Percentiles rank a stretch among this genome's conserved stretches.
These are phyloP conservation scores for Melipona quadrifasciata DNA, from an alignment of 1,140 invertebrate genomes.

Conservation along the genomic window DNA sequence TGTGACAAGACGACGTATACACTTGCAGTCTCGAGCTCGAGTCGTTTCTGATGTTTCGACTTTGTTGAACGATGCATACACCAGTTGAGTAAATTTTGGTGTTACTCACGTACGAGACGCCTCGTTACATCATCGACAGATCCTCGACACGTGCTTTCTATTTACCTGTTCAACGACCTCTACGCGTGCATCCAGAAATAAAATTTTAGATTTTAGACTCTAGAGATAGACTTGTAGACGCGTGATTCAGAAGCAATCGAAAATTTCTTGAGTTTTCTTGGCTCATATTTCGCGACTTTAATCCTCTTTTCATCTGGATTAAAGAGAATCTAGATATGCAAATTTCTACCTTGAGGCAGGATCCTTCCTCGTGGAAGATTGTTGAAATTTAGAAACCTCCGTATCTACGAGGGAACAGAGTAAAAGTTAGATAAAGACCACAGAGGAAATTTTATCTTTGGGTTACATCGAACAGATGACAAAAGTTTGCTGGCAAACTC, in stretches of 20 bases:
- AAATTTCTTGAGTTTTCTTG: neutral
- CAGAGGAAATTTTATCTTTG: neutral
- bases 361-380: neutral
- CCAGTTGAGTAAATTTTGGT: conserved; percentile 70
- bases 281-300: neutral
- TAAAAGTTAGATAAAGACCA: neutral
- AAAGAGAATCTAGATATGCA: neutral
- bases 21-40: neutral
- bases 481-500: neutral
- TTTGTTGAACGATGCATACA: neutral
- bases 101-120: neutral
- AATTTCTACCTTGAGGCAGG: neutral
- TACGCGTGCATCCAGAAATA: neutral
- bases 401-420: too few relatives aligned
- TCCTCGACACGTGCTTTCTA: conserved; percentile 54
- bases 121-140: conserved; percentile 52
- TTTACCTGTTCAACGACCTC: conserved; percentile 50
- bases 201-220: neutral
- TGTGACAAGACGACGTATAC: conserved; percentile 56
- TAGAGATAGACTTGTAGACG: neutral
- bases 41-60: neutral
- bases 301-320: too few relatives aligned
- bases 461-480: neutral
- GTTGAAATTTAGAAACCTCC: neutral
- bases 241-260: neutral